Percentiles rank a stretch among this genome's conserved stretches.
phyloP scores from a whole-genome alignment of 2,888 invertebrate genomes.

The Seira musarum region DNA sequence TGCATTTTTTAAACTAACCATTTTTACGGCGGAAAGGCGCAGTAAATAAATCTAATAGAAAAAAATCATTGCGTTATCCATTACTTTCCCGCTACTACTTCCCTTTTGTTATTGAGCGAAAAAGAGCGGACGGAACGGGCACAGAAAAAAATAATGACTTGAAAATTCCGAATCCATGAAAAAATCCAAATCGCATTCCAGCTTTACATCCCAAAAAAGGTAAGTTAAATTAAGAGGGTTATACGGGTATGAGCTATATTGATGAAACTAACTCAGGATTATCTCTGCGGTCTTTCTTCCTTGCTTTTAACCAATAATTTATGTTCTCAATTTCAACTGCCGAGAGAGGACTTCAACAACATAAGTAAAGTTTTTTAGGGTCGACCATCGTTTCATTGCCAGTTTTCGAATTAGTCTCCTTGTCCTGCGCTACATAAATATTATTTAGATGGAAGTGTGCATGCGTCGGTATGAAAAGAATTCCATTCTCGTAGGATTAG shows the following conservation, averaged over 20 bases:
- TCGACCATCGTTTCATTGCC: not conserved
- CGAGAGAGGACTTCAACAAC: not conserved
- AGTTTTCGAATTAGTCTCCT: not conserved
- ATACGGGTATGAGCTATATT: not conserved
- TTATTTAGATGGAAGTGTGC: not conserved
- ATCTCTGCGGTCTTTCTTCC: not conserved
- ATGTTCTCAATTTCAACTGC: slow-evolving; percentile 3
- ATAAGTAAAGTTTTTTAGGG: not conserved
- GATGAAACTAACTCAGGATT: not conserved
- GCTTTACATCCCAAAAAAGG: not conserved
- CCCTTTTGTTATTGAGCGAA: not conserved
- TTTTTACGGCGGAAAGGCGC: slow-evolving; percentile 3
- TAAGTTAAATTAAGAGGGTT: not conserved
- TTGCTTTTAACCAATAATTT: not conserved
- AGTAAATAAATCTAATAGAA: slow-evolving; percentile 10
- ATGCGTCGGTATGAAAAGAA: not conserved
- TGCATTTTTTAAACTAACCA: not conserved
- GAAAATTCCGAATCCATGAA: not conserved
- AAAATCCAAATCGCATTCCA: not conserved
- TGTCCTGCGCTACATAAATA: not conserved
- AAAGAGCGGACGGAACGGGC: not conserved
- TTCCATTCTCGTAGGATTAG: not conserved
- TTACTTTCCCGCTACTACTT: not conserved
- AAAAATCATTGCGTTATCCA: slow-evolving; percentile 3
- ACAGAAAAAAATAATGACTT: not conserved